Percentiles rank a stretch among this genome's conserved stretches.
phyloP scores from a whole-genome alignment of 2,888 invertebrate genomes.

The Didymodactylos carnosus region DNA sequence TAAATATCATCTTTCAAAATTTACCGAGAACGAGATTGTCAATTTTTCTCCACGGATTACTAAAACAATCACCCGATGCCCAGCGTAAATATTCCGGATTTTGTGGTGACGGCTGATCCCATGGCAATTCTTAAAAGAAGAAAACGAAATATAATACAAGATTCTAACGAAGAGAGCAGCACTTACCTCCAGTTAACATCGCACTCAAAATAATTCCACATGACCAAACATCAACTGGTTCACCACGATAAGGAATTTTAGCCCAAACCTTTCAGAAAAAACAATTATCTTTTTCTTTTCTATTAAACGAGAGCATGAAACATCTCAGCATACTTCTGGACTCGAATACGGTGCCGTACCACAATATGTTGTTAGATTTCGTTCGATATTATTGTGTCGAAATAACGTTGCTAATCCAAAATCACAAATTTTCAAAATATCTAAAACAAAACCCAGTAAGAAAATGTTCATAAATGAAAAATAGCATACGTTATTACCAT shows the following conservation, averaged over 20 bases:
- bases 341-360: slow-evolving; percentile 65
- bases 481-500: slow-evolving; percentile 36
- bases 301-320: no score
- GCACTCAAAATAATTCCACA: slow-evolving; percentile 81
- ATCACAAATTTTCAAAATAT: slow-evolving; percentile 78
- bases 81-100: slow-evolving; percentile 7
- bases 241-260: slow-evolving; percentile 48
- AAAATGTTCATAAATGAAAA: not conserved
- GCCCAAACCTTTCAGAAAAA: slow-evolving; percentile 17
- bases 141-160: not conserved
- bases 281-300: not conserved
- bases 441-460: slow-evolving; percentile 26
- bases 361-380: slow-evolving; percentile 53
- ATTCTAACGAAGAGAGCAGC: no score
- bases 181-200: slow-evolving; percentile 54
- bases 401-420: slow-evolving; percentile 79
- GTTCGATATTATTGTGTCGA: slow-evolving; percentile 38
- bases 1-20: no score
- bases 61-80: slow-evolving; percentile 1
- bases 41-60: slow-evolving; percentile 12
- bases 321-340: slow-evolving; percentile 47
- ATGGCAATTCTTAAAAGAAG: slow-evolving; percentile 1
- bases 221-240: slow-evolving; percentile 86
- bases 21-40: slow-evolving; percentile 4
- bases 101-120: slow-evolving; percentile 11